These are phyloP conservation scores for Pseudomugil tenellus DNA, from an alignment of 2,797 vertebrate genomes.

Conservation along the genomic window DNA sequence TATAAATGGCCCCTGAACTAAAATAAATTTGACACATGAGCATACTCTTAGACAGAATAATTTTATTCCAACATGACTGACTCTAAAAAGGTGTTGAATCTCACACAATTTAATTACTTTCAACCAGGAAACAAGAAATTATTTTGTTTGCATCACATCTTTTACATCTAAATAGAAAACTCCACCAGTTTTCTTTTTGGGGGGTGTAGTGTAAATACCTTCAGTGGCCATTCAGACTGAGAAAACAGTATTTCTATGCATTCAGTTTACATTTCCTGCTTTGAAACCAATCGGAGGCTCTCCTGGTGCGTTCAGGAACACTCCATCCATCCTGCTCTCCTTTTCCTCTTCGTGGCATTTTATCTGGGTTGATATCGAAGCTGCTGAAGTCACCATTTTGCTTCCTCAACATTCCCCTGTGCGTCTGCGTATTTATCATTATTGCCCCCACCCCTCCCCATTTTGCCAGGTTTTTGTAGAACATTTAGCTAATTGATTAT, in stretches of 20 bases:
- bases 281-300: background rate
- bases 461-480: constrained; percentile 71
- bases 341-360: constrained; percentile 54
- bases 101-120: background rate
- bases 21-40: background rate
- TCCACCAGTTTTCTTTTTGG: background rate
- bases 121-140: no score
- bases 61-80: no score
- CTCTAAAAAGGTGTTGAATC: background rate
- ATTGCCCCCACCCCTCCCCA: constrained; percentile 21
- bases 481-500: constrained; percentile 84
- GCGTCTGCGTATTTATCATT: constrained; percentile 51
- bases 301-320: constrained; percentile 68
- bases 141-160: background rate
- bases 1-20: no score
- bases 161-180: background rate
- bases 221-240: no score
- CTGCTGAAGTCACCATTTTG: constrained; percentile 75
- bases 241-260: no score
- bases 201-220: no score
- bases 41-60: no score
- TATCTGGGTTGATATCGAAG: constrained; percentile 68
- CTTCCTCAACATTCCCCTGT: constrained; percentile 41
- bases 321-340: constrained; percentile 30
- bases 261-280: no score